Conservation (phyloP, 92 coral and sea anemone species). For the Porites divaricata region DNA sequence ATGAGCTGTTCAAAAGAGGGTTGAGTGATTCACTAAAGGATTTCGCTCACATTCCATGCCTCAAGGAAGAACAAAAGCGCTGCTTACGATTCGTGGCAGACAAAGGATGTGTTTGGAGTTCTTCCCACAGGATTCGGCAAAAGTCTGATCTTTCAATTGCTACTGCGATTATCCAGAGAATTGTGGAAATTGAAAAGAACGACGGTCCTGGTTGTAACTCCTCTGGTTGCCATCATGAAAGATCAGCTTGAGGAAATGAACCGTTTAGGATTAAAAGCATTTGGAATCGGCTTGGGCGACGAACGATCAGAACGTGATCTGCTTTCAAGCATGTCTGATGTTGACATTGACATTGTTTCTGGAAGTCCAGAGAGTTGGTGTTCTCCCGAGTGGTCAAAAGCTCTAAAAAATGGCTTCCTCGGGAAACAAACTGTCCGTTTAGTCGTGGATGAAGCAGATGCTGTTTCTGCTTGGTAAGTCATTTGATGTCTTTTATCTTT, state of each 20-base stretch:
- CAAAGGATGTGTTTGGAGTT: no score
- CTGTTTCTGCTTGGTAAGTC: slow-evolving; percentile 48
- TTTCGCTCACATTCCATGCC: no score
- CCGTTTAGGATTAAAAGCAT: neutral
- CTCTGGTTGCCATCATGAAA: slow-evolving; percentile 1
- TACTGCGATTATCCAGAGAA: neutral
- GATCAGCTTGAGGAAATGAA: slow-evolving; percentile 1
- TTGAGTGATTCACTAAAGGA: no score
- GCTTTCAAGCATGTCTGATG: neutral
- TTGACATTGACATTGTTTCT: slow-evolving; percentile 27
- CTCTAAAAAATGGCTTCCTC: slow-evolving; percentile 22
- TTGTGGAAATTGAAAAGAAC: neutral
- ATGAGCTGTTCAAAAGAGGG: no score
- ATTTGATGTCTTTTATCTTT: no score
- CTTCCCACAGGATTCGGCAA: no score
- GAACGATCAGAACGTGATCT: no score
- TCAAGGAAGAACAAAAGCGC: no score
- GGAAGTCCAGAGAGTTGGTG: slow-evolving; percentile 44
- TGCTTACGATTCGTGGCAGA: no score
- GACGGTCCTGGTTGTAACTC: slow-evolving; percentile 5
- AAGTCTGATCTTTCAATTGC: neutral
- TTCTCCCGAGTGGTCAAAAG: slow-evolving; percentile 21
- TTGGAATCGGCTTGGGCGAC: no score
- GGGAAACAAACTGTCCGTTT: slow-evolving; percentile 28
- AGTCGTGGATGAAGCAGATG: slow-evolving; percentile 30